Evolutionary conservation across 2,888 invertebrate species (phyloP).

Genomic region (Argyresthia goedartella): DNA sequence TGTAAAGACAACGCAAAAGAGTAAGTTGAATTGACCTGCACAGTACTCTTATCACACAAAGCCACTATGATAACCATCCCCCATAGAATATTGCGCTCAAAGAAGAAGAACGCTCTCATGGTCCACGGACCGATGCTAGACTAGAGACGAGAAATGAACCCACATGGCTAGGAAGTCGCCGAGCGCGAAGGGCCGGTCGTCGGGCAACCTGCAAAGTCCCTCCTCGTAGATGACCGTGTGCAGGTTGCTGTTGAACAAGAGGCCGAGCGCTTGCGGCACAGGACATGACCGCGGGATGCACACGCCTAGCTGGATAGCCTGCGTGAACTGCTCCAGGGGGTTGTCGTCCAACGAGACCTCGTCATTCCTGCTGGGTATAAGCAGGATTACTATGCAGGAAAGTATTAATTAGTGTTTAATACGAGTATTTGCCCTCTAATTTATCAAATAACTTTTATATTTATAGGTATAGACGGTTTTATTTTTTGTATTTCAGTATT

Average conservation of each 20-base stretch:
- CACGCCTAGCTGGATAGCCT: slow-evolving; percentile 7
- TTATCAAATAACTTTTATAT: neutral
- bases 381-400: neutral
- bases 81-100: no score
- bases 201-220: slow-evolving; percentile 29
- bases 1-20: no score
- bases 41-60: neutral
- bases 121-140: no score
- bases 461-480: neutral
- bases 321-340: neutral
- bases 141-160: slow-evolving; percentile 8
- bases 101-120: no score
- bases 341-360: no score
- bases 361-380: neutral
- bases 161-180: slow-evolving; percentile 32
- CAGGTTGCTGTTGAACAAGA: neutral
- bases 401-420: neutral
- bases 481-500: no score
- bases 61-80: no score
- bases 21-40: slow-evolving; percentile 19
- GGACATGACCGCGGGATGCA: slow-evolving; percentile 38
- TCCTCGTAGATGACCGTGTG: slow-evolving; percentile 26
- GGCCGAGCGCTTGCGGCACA: slow-evolving; percentile 8
- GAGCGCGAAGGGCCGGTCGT: slow-evolving; percentile 34
- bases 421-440: neutral